Evolutionary conservation across 2,113 vertebrate species (phyloP).

Genomic region (Saguinus midas): DNA sequence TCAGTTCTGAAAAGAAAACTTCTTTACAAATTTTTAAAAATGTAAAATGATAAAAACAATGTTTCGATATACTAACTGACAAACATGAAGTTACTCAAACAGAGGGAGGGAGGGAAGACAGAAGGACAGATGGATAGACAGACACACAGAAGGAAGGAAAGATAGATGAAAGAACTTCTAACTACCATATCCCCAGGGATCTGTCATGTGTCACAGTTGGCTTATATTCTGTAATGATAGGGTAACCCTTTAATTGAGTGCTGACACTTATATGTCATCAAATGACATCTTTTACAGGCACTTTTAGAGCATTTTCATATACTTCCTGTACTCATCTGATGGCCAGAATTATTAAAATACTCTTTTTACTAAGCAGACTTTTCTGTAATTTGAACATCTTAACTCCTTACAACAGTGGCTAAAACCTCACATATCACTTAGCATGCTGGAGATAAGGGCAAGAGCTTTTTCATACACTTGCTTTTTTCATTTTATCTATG

Average conservation of each 20-base stretch:
- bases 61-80: neutral
- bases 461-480: conserved; percentile 12
- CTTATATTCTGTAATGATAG: neutral
- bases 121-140: too few relatives aligned
- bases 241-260: conserved; percentile 1
- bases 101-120: neutral
- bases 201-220: neutral
- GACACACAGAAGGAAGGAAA: neutral
- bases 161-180: neutral
- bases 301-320: neutral
- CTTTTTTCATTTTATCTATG: conserved; percentile 37
- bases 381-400: neutral
- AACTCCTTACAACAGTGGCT: neutral
- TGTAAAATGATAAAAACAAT: neutral
- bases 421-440: neutral
- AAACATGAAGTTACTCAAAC: neutral
- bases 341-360: conserved; percentile 7
- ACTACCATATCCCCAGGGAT: neutral
- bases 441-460: neutral
- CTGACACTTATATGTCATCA: neutral
- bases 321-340: neutral
- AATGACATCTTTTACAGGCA: neutral
- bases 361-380: conserved; percentile 37
- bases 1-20: neutral
- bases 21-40: neutral